Evolutionary conservation across 2,797 vertebrate species (phyloP), one percentile per base, ranked within the genome.

Genomic region (Chloroceryle amazona): DNA sequence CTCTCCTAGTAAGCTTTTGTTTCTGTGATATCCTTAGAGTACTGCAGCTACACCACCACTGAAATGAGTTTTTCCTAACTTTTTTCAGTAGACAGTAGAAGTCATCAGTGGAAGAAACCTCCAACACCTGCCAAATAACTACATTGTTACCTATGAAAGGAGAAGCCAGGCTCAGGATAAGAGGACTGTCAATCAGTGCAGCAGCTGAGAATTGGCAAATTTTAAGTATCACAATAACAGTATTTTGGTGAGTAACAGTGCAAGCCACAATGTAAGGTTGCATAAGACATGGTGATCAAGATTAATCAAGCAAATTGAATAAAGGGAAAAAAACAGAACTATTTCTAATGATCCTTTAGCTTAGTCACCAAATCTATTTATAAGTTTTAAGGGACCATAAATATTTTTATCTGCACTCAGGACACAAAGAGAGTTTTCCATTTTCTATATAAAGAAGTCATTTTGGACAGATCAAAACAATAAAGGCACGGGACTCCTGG

Each of bases 401-500:
- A 96, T 94, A 97, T 79, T 94, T 90, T 82, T 93, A 96, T 95
- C 90, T 11, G 86, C 51, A 39, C 57, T 87, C 46, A 20, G 54
- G 75, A 79, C 92, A 81, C 90, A 90, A 80, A 85, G 39, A 37
- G 22, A 93, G 86, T 93, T 95, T 97, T 96, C 92, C 86, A 96
- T 74, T 94, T 95, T 94, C 97, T 93, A 82, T 96, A 95, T 95
- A 96, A 95, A 96, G 95, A 80, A 90, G 62, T 88, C 63, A 88
- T 95, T 95, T 94, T 96, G 89, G 90, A 91, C 46, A 97, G 94
- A 97, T 96, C 97, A 98, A 98, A 98, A 96, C 95, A 94, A 97
- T 97, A 97, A 96, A 94, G 62, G 97, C 96, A 90, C 84, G 96
- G 90, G 90, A 90, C 76, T 97, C 97, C 95, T 96, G 97, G 95